Base-by-base conservation (phyloP, 2,113 vertebrate genomes). In the Corydoras maculifer region DNA sequence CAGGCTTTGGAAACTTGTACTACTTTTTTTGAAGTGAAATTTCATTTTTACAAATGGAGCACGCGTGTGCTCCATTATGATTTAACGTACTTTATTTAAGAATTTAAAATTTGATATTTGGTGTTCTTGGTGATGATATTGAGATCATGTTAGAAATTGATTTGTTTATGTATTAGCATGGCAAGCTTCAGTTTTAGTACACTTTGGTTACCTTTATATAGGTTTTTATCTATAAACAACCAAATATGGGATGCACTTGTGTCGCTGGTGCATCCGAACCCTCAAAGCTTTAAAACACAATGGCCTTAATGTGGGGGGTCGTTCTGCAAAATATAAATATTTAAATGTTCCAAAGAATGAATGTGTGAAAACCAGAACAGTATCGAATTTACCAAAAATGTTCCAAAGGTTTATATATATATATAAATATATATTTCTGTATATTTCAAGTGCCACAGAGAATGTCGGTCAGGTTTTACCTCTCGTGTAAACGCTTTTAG, bases 241-340 rank as follows among this genome's bases (percentile, higher is more conserved):
- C 73, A 70, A 66, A 82, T 70, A 62, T 60, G 0, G 13, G 29
- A 65, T 73, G 25, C 71, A 76, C 79, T 79, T 85, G 70, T 77
- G 69, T 78, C 77, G 78, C 73, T 70, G 82, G 73, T 84, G 82
- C 77, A 82, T 74, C 84, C 69, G 77, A 84, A 74, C 75, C 77
- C 67, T 25, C 84, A 86, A 87, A 87, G 86, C 88, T 90, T 89
- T 89, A 83, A 63, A 70, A 30, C 51, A 48, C 69, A 53, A 84
- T 85, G 83, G 86, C 88, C 87, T 89, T 89, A 88, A 75, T 63
- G 74, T 83, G 58, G n/a, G 88, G 82, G 83, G 86, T 80, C 86
- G 81, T 85, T 77, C 72, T 58, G 65, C 65, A 68, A 68, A 68
- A 74, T 68, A 68, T 57, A 69, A 57, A 75, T 82, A 74, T 74